Evolutionary conservation across 2,888 invertebrate species (phyloP).

Genomic region (Apoda limacodes): DNA sequence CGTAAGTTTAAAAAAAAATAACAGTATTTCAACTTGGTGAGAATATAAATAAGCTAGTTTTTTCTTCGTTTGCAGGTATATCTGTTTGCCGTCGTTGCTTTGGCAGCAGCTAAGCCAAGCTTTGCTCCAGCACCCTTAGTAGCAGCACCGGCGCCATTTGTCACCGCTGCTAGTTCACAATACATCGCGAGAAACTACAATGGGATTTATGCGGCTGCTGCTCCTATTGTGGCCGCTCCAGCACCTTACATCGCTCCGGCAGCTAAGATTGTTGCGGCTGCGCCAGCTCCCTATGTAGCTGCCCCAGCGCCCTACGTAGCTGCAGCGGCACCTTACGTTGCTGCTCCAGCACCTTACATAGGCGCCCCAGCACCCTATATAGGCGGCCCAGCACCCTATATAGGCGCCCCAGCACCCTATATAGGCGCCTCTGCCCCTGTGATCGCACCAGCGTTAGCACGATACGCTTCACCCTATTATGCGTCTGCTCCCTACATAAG

Average conservation of each 20-base stretch:
- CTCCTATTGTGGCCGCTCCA: constrained; percentile 42
- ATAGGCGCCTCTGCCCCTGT: constrained; percentile 42
- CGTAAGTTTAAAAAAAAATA: constrained; percentile 9
- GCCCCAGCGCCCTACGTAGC: constrained; percentile 35
- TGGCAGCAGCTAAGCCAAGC: constrained; percentile 14
- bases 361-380: too few species aligned
- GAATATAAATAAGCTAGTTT: too few species aligned
- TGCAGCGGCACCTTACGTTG: constrained; percentile 30
- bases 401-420: constrained; percentile 27
- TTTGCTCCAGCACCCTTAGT: constrained; percentile 34
- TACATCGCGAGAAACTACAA: constrained; percentile 74
- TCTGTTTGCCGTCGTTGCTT: background rate
- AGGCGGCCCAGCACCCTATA: constrained; percentile 30
- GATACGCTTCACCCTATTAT: too few species aligned
- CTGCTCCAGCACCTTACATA: constrained; percentile 24
- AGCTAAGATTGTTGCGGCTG: constrained; percentile 28
- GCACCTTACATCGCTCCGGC: constrained; percentile 30
- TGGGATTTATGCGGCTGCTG: constrained; percentile 53
- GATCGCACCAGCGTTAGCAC: too few species aligned
- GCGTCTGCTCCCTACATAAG: too few species aligned
- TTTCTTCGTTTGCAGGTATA: too few species aligned
- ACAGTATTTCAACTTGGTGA: too few species aligned
- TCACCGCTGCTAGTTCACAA: constrained; percentile 76
- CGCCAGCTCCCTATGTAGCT: constrained; percentile 27
- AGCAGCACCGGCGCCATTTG: constrained; percentile 61